Evolutionary conservation across 2,113 vertebrate genomes (phyloP).

Genomic region (Okapia johnstoni): DNA sequence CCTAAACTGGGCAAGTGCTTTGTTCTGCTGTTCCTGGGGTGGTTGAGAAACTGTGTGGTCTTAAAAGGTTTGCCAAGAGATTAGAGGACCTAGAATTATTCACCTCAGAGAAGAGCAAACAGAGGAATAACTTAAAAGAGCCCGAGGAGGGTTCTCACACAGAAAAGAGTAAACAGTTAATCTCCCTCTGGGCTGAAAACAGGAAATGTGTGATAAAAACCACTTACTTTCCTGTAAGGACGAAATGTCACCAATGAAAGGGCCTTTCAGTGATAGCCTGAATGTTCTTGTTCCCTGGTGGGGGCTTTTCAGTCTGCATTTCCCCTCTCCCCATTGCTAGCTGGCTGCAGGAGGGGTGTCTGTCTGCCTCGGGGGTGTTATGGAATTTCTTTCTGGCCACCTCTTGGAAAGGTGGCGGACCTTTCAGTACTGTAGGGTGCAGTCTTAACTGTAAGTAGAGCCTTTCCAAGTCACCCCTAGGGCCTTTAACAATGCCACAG

Average conservation of each 20-base stretch:
- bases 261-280: background rate
- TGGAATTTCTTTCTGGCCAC: background rate
- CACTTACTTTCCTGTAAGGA: background rate
- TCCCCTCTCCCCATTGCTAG: background rate
- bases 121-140: background rate
- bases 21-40: background rate
- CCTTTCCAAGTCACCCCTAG: background rate
- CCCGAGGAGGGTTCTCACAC: background rate
- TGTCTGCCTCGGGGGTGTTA: rapidly evolving
- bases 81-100: background rate
- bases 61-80: background rate
- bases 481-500: background rate
- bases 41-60: background rate
- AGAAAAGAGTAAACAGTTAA: background rate
- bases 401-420: background rate
- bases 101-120: background rate
- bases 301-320: background rate
- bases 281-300: background rate
- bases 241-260: background rate
- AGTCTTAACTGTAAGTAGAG: background rate
- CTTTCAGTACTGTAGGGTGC: background rate
- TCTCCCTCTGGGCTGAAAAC: background rate
- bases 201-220: background rate
- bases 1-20: background rate
- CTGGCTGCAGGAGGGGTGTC: background rate